These are phyloP conservation scores for Leptodirus hochenwartii DNA, from an alignment of 2,888 invertebrate genomes.

Conservation along the genomic window DNA sequence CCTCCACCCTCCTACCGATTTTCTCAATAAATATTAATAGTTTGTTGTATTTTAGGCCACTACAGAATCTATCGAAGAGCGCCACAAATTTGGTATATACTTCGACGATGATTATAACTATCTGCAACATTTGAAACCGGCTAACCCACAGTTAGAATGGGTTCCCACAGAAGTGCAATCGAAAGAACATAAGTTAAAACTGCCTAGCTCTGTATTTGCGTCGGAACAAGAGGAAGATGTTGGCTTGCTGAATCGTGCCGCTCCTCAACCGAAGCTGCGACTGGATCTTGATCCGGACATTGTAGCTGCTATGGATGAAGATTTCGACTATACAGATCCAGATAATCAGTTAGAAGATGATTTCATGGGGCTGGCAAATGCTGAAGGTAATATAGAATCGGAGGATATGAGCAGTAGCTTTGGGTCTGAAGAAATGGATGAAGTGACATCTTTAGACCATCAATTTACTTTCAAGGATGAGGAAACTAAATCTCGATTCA, in stretches of 20 bases:
- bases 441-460: conserved; percentile 27
- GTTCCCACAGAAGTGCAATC: conserved; percentile 23
- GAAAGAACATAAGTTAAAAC: conserved; percentile 14
- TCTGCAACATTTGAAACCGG: conserved; percentile 69
- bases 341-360: conserved; percentile 81
- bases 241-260: conserved; percentile 67
- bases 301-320: conserved; percentile 83
- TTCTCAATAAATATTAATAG: too few relatives aligned
- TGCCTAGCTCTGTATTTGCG: conserved; percentile 81
- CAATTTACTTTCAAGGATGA: conserved; percentile 35
- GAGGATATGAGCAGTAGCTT: conserved; percentile 16
- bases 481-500: conserved; percentile 76
- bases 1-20: too few relatives aligned
- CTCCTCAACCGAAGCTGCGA: conserved; percentile 44
- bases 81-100: conserved; percentile 74
- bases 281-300: conserved; percentile 81
- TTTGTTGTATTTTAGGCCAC: conserved; percentile 22
- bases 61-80: conserved; percentile 44
- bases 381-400: conserved; percentile 23
- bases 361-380: conserved; percentile 71
- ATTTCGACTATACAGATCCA: conserved; percentile 71
- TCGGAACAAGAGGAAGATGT: conserved; percentile 70
- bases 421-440: conserved; percentile 25
- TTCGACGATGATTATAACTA: conserved; percentile 95
- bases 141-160: conserved; percentile 35